Evolutionary conservation across 1,140 invertebrate species (phyloP).

Genomic region (Thalassaphorura encarpata): DNA sequence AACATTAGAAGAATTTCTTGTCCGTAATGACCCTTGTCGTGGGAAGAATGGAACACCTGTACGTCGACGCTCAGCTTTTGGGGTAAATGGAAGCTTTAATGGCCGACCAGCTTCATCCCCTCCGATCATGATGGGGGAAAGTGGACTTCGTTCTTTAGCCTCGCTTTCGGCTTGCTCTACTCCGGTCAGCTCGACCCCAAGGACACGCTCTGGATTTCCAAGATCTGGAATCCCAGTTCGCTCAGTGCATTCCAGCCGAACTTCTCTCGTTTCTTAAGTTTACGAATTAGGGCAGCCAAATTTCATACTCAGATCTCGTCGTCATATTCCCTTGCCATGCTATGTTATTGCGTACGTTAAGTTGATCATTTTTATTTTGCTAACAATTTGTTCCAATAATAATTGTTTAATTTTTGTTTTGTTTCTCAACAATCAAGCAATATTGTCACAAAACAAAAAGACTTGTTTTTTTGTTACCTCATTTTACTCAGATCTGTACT

Average conservation of each 20-base stretch:
- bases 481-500: too few species aligned
- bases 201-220: slow-evolving; percentile 8
- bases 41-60: not conserved
- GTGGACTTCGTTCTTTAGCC: not conserved
- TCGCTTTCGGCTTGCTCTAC: not conserved
- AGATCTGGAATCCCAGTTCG: slow-evolving; percentile 16
- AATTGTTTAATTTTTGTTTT: too few species aligned
- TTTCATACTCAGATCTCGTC: too few species aligned
- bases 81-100: not conserved
- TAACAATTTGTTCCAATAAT: too few species aligned
- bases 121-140: not conserved
- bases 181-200: not conserved
- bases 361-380: too few species aligned
- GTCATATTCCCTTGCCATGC: too few species aligned
- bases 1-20: slow-evolving; percentile 81
- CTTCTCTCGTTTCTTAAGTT: slow-evolving; percentile 11
- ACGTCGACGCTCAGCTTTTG: not conserved
- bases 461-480: too few species aligned
- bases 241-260: slow-evolving; percentile 27
- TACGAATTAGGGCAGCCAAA: too few species aligned
- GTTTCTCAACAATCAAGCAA: too few species aligned
- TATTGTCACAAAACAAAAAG: too few species aligned
- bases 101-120: not conserved
- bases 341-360: too few species aligned
- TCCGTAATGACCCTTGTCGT: slow-evolving; percentile 78